These are phyloP conservation scores for Harpalus rufipes DNA, from an alignment of 2,888 invertebrate genomes.

Conservation along the genomic window DNA sequence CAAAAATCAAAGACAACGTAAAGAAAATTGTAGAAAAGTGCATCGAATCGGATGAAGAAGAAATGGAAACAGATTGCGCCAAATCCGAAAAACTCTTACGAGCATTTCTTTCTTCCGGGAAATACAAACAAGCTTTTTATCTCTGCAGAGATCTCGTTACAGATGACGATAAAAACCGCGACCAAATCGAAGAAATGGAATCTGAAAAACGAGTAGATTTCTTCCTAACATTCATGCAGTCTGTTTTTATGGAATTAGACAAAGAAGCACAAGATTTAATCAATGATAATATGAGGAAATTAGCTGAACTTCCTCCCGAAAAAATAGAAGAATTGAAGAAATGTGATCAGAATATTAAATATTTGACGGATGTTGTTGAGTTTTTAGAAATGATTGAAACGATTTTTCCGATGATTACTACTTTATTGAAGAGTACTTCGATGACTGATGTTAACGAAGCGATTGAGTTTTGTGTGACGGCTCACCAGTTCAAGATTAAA, in stretches of 20 bases:
- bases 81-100: conserved; percentile 74
- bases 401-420: conserved; percentile 83
- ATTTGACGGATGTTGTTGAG: conserved; percentile 80
- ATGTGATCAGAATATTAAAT: conserved; percentile 81
- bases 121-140: conserved; percentile 79
- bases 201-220: conserved; percentile 70
- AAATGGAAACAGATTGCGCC: conserved; percentile 68
- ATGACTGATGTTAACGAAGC: conserved; percentile 92
- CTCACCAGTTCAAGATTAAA: conserved; percentile 88
- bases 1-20: conserved; percentile 78
- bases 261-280: conserved; percentile 64
- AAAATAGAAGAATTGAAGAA: conserved; percentile 74
- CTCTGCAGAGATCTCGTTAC: conserved; percentile 67
- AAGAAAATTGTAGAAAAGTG: conserved; percentile 78
- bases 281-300: conserved; percentile 52
- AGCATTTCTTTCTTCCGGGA: conserved; percentile 77
- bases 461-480: conserved; percentile 91
- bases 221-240: conserved; percentile 70
- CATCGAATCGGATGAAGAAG: conserved; percentile 69
- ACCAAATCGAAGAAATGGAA: conserved; percentile 66
- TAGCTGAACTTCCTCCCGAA: conserved; percentile 65
- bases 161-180: conserved; percentile 59
- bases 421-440: conserved; percentile 85
- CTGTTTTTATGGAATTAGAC: conserved; percentile 70
- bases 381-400: conserved; percentile 75